A percentile compares a stretch with the other conserved stretches of the same genome.
These are phyloP conservation scores for Naja naja DNA, from an alignment of 2,113 vertebrate species.

Conservation along the genomic window DNA sequence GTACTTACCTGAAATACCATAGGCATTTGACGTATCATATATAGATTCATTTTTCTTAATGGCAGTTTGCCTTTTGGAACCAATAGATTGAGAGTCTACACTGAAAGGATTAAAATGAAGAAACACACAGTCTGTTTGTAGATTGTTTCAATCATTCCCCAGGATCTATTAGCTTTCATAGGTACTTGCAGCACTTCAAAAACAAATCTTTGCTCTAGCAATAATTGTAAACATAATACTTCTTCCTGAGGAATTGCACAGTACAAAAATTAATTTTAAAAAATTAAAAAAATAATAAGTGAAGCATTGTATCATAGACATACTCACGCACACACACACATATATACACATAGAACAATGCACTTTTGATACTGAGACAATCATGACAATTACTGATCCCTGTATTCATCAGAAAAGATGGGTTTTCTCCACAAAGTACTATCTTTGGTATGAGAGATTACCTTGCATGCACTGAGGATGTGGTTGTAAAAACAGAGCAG, in stretches of 20 bases:
- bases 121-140: background rate
- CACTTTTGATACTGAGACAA: background rate
- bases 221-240: background rate
- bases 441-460: background rate
- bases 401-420: background rate
- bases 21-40: slow-evolving; percentile 68
- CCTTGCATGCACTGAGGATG: background rate
- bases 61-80: background rate
- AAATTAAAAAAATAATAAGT: background rate
- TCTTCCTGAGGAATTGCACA: background rate
- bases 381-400: background rate
- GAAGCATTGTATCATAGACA: background rate
- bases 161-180: background rate
- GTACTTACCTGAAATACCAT: slow-evolving; percentile 78
- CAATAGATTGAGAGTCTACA: background rate
- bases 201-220: background rate
- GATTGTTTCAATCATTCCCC: background rate
- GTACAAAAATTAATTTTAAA: background rate
- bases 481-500: background rate
- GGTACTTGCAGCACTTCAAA: background rate
- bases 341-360: background rate
- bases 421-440: background rate
- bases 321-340: background rate
- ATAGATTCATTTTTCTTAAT: slow-evolving; percentile 64
- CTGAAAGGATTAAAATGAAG: background rate